These are phyloP conservation scores for Moxostoma hubbsi DNA, from an alignment of 2,797 vertebrate species.

Conservation along the genomic window DNA sequence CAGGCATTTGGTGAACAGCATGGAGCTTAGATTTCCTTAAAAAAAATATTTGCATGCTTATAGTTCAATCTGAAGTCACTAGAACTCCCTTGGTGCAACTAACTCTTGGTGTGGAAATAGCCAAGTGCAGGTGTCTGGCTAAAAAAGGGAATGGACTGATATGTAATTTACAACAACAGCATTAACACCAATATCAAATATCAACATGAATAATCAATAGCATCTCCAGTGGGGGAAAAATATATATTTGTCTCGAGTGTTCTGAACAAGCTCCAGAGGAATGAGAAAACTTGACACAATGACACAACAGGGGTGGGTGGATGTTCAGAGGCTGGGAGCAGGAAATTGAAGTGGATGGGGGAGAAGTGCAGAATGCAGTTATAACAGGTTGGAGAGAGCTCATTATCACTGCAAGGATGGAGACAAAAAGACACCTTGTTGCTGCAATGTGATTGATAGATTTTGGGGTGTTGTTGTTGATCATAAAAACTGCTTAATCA, in stretches of 20 bases:
- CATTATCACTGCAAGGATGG: conserved; percentile 3
- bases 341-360: neutral
- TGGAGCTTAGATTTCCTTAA: neutral
- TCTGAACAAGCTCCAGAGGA: conserved; percentile 50
- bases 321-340: neutral
- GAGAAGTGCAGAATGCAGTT: neutral
- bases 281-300: neutral
- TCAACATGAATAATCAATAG: neutral
- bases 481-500: neutral
- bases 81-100: neutral
- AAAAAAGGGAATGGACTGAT: conserved; percentile 1
- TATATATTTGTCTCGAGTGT: neutral
- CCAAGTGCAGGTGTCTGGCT: neutral
- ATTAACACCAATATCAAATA: neutral
- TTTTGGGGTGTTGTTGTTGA: conserved; percentile 6
- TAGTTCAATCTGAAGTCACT: neutral
- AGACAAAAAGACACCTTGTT: conserved; percentile 7
- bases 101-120: neutral
- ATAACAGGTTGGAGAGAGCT: neutral
- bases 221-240: neutral
- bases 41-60: neutral
- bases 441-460: neutral
- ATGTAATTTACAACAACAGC: conserved; percentile 4
- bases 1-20: conserved; percentile 9
- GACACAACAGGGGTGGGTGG: neutral